phyloP scores from a whole-genome alignment of 2,888 invertebrate genomes.

The Ctenicera cuprea region DNA sequence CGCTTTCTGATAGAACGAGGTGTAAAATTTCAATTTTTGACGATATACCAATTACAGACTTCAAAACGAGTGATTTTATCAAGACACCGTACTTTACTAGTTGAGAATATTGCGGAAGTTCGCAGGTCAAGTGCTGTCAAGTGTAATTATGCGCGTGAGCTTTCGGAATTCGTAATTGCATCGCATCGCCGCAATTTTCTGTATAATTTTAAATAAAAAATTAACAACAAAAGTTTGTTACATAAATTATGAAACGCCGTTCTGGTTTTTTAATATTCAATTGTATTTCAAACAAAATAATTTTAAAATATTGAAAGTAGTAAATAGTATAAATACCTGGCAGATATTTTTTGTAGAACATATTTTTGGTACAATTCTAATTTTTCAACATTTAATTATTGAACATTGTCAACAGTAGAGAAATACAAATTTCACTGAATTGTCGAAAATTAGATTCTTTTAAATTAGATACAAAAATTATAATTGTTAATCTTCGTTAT shows the following conservation, averaged over 20 bases:
- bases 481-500: too few relatives aligned
- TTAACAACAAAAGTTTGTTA: background rate
- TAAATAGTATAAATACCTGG: too few relatives aligned
- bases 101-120: slow-evolving; percentile 29
- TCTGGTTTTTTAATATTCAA: too few relatives aligned
- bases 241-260: background rate
- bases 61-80: slow-evolving; percentile 24
- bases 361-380: too few relatives aligned
- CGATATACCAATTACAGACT: slow-evolving; percentile 10
- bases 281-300: too few relatives aligned
- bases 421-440: too few relatives aligned
- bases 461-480: too few relatives aligned
- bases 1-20: background rate
- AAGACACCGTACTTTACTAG: slow-evolving; percentile 22
- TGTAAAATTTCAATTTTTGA: background rate
- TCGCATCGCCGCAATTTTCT: slow-evolving; percentile 27
- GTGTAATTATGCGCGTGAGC: slow-evolving; percentile 19
- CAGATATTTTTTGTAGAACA: too few relatives aligned
- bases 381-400: too few relatives aligned
- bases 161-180: slow-evolving; percentile 24
- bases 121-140: slow-evolving; percentile 30
- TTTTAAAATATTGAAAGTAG: too few relatives aligned
- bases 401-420: too few relatives aligned
- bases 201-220: slow-evolving; percentile 5
- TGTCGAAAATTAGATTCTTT: too few relatives aligned